Conservation (phyloP, 2,888 invertebrate genomes). For the Drosophila mimica region DNA sequence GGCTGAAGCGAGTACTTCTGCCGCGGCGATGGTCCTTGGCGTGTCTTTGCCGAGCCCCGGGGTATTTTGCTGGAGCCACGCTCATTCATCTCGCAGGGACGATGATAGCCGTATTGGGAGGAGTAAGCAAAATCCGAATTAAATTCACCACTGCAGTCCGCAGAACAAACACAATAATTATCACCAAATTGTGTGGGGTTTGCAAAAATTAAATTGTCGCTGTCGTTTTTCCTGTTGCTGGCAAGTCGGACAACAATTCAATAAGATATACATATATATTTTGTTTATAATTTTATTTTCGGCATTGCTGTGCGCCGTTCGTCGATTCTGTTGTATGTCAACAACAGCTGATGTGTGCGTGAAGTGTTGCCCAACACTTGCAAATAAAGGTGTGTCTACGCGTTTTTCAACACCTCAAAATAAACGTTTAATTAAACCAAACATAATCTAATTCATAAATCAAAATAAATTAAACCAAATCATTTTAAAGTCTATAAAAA, state of each 20-base stretch:
- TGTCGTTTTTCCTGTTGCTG: slow-evolving; percentile 11
- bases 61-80: slow-evolving; percentile 54
- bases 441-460: background rate
- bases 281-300: slow-evolving; percentile 15
- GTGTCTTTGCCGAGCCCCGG: slow-evolving; percentile 44
- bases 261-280: slow-evolving; percentile 4
- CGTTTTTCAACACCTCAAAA: slow-evolving; percentile 20
- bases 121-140: slow-evolving; percentile 6
- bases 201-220: background rate
- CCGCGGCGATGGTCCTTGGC: slow-evolving; percentile 53
- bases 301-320: slow-evolving; percentile 46
- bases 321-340: slow-evolving; percentile 38
- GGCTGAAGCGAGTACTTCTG: slow-evolving; percentile 84
- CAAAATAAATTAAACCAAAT: background rate
- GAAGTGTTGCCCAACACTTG: slow-evolving; percentile 19
- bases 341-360: slow-evolving; percentile 55
- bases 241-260: background rate
- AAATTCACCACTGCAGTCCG: slow-evolving; percentile 25
- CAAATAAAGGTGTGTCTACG: background rate
- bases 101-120: slow-evolving; percentile 30
- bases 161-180: slow-evolving; percentile 1
- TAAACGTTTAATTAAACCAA: slow-evolving; percentile 15
- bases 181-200: background rate
- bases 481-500: background rate
- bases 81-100: slow-evolving; percentile 39